Percentiles rank a stretch among this genome's conserved stretches.
phyloP scores from a whole-genome alignment of 2,888 invertebrate species.

The Torymus aiolomorphi region DNA sequence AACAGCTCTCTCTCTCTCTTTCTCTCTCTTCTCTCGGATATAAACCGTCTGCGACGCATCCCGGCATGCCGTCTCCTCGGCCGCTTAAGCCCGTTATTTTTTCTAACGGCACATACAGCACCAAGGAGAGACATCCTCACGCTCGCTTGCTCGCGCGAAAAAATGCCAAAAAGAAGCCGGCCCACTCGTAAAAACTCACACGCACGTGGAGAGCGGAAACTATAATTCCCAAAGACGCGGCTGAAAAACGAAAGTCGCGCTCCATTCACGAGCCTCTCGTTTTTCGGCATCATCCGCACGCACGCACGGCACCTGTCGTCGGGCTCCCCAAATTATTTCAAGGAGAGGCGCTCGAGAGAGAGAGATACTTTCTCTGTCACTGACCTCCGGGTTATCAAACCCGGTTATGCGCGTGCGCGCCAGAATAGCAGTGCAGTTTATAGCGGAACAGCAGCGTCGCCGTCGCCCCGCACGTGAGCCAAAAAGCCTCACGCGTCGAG shows the following conservation, averaged over 20 bases:
- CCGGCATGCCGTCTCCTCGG: not conserved
- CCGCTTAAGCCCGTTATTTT: constrained; percentile 25
- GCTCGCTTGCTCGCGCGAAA: not conserved
- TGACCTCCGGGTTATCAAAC: constrained; percentile 62
- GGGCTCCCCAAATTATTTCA: constrained; percentile 51
- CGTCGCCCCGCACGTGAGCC: not conserved
- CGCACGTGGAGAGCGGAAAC: constrained; percentile 32
- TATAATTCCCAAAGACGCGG: constrained; percentile 48
- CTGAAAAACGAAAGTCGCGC: constrained; percentile 43
- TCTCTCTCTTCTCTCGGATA: not conserved
- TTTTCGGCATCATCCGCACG: constrained; percentile 1
- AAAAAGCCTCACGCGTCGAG: not conserved
- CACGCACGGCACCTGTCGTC: constrained; percentile 55
- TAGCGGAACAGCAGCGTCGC: not conserved
- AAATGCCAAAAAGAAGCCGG: not conserved
- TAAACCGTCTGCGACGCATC: constrained; percentile 24
- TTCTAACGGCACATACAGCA: constrained; percentile 9
- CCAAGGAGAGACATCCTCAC: not conserved
- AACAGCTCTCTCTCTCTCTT: not conserved
- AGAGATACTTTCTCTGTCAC: constrained; percentile 58
- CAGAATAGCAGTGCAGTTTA: constrained; percentile 28
- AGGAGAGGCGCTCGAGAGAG: constrained; percentile 5
- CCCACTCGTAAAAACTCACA: constrained; percentile 4
- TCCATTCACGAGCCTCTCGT: constrained; percentile 26
- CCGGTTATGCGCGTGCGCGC: constrained; percentile 46